These are phyloP conservation scores for Intellagama lesueurii DNA, from an alignment of 2,797 vertebrate genomes.

Conservation along the genomic window DNA sequence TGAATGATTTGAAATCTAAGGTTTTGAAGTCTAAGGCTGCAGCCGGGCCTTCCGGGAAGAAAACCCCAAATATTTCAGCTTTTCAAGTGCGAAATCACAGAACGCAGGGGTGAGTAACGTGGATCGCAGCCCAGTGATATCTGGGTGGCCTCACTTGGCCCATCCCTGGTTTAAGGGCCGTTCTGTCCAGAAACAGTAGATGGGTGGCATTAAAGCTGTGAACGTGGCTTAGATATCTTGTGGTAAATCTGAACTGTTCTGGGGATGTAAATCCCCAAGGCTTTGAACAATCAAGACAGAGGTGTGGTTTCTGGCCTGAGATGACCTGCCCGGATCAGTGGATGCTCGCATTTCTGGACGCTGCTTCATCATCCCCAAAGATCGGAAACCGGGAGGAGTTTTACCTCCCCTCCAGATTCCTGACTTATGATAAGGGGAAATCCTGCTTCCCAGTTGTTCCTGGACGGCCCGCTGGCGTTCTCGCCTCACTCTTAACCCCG, in stretches of 20 bases:
- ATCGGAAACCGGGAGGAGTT: neutral
- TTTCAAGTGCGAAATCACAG: no score
- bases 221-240: neutral
- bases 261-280: neutral
- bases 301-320: no score
- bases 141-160: no score
- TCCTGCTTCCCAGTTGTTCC: neutral
- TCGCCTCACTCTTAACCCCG: no score
- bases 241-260: no score
- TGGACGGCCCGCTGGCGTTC: neutral
- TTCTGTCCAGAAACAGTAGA: neutral
- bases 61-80: no score
- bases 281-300: neutral
- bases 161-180: no score
- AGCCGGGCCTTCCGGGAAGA: no score
- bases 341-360: neutral
- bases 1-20: no score
- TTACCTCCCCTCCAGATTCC: neutral
- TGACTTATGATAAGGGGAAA: neutral
- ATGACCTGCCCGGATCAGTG: neutral
- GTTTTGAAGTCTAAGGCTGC: no score
- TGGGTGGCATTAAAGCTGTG: neutral
- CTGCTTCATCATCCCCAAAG: neutral
- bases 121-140: no score
- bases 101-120: no score